These are phyloP conservation scores for Petrocephalus zakoni DNA, from an alignment of 2,113 vertebrate species.

Conservation along the genomic window DNA sequence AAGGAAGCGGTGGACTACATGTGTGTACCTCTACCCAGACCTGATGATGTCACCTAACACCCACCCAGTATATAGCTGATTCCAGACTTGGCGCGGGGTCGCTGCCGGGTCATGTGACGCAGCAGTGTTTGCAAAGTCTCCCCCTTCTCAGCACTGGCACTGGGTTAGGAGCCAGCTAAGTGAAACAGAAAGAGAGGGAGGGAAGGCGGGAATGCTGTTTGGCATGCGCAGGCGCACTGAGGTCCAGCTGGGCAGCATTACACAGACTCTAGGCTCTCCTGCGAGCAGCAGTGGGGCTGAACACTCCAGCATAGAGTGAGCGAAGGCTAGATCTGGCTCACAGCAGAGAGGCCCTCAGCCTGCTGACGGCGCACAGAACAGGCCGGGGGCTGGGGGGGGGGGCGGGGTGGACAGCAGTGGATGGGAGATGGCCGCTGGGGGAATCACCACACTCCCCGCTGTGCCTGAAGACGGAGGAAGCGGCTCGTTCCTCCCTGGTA, in stretches of 20 bases:
- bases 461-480: conserved; percentile 69
- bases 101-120: neutral
- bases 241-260: conserved; percentile 55
- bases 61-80: neutral
- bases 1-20: too few species aligned
- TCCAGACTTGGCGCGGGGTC: neutral
- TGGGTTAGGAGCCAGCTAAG: neutral
- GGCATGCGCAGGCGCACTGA: conserved; percentile 54
- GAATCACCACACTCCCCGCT: conserved; percentile 77
- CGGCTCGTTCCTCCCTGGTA: conserved; percentile 72
- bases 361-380: neutral
- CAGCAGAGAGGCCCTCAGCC: neutral
- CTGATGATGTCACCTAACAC: neutral
- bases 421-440: conserved; percentile 68
- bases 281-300: conserved; percentile 38
- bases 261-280: conserved; percentile 40
- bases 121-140: neutral
- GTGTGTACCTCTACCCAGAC: neutral
- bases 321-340: neutral
- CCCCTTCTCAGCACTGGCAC: conserved; percentile 12
- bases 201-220: conserved; percentile 3
- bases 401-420: neutral
- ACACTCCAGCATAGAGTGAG: conserved; percentile 31
- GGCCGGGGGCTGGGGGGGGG: conserved; percentile 17
- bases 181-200: neutral